Evolutionary conservation across 2,888 invertebrate species (phyloP).

Genomic region (Argyra leucocephala): DNA sequence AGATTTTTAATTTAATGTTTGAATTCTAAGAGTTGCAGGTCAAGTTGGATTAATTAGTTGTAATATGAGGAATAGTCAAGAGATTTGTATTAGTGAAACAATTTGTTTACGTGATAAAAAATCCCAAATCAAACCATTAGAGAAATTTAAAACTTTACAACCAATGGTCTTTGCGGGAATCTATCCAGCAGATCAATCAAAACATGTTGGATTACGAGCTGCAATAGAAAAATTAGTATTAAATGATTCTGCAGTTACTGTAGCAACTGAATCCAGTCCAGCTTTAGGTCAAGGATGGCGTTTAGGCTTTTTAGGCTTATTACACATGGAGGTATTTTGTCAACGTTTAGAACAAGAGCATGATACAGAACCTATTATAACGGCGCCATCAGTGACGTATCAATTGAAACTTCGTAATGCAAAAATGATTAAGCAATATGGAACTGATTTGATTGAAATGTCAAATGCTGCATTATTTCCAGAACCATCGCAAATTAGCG

Average conservation of each 20-base stretch:
- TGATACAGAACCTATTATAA: conserved; percentile 69
- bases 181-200: conserved; percentile 84
- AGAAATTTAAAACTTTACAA: conserved; percentile 56
- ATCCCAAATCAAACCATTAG: conserved; percentile 44
- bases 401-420: conserved; percentile 62
- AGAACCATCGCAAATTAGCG: conserved; percentile 54
- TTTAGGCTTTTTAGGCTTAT: conserved; percentile 72
- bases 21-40: conserved; percentile 58
- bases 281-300: conserved; percentile 85
- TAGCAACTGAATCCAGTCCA: conserved; percentile 70
- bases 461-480: conserved; percentile 72
- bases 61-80: conserved; percentile 64
- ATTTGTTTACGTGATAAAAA: conserved; percentile 49
- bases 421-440: conserved; percentile 58
- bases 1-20: neutral
- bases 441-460: conserved; percentile 52
- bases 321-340: conserved; percentile 82
- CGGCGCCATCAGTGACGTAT: conserved; percentile 79
- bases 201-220: conserved; percentile 60
- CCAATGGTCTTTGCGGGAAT: conserved; percentile 78
- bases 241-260: conserved; percentile 87
- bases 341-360: conserved; percentile 79
- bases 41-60: conserved; percentile 87
- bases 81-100: conserved; percentile 71
- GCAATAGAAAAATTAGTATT: conserved; percentile 87